Percentiles rank a stretch among this genome's conserved stretches.
phyloP scores from a whole-genome alignment of 2,888 invertebrate species.

The Palloptera scutellata region DNA sequence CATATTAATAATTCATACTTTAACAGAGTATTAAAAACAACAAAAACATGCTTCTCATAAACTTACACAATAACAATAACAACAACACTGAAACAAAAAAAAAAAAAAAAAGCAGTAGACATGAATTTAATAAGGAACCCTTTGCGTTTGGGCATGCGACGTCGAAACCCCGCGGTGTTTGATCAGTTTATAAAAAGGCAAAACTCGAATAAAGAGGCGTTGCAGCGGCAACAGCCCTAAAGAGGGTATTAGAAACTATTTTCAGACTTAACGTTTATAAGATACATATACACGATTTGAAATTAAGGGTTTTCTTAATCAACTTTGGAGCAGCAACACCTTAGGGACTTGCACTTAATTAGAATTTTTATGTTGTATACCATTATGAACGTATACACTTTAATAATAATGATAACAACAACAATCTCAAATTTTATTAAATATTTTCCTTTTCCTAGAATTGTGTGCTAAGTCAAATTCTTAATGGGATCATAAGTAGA shows the following conservation, averaged over 20 bases:
- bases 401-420: background rate
- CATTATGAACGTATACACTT: conserved; percentile 5
- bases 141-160: too few relatives aligned
- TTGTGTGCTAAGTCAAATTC: too few relatives aligned
- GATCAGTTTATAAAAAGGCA: background rate
- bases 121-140: too few relatives aligned
- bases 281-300: background rate
- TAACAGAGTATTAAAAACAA: too few relatives aligned
- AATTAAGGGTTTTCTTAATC: background rate
- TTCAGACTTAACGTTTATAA: conserved; percentile 8
- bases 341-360: conserved; percentile 26
- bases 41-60: background rate
- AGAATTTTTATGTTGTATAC: conserved; percentile 18
- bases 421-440: too few relatives aligned
- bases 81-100: background rate
- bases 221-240: conserved; percentile 36
- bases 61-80: background rate
- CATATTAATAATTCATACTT: too few relatives aligned
- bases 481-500: too few relatives aligned
- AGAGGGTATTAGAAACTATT: conserved; percentile 34
- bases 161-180: background rate
- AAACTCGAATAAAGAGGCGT: conserved; percentile 28
- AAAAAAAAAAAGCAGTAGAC: background rate
- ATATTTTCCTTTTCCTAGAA: too few relatives aligned
- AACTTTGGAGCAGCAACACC: conserved; percentile 14